Evolutionary conservation across 2,797 vertebrate species (phyloP).

Genomic region (Anguilla anguilla): DNA sequence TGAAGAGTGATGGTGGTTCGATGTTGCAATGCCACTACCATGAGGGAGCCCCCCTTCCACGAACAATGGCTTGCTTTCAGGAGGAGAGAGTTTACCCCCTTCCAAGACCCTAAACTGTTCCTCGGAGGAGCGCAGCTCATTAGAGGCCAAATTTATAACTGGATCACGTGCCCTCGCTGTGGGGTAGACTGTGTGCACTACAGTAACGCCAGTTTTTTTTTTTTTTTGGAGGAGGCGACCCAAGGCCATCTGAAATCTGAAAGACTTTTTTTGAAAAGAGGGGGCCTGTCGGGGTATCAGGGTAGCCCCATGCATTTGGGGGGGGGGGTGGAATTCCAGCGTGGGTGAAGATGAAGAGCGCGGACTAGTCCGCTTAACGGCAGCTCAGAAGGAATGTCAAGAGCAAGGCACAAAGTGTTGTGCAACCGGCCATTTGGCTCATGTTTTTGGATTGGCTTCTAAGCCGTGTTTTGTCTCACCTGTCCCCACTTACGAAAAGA

Average conservation of each 20-base stretch:
- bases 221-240: not conserved
- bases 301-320: not conserved
- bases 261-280: not conserved
- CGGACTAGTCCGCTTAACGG: not conserved
- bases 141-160: conserved; percentile 1
- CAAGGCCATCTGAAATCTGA: not conserved
- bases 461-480: not conserved
- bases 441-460: not conserved
- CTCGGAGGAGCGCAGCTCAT: not conserved
- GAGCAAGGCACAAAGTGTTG: not conserved
- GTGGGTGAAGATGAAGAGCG: not conserved
- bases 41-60: not conserved
- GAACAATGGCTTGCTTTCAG: conserved; percentile 8
- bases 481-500: not conserved
- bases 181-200: not conserved
- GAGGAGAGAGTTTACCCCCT: not conserved
- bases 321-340: not conserved
- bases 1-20: not conserved
- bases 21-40: not conserved
- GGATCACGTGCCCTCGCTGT: not conserved
- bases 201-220: not conserved
- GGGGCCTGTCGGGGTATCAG: not conserved
- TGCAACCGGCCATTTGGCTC: not conserved
- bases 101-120: not conserved
- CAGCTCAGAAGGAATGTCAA: not conserved